Base-by-base conservation (phyloP, 2,888 invertebrate genomes). In the Epinotia brunnichana region DNA sequence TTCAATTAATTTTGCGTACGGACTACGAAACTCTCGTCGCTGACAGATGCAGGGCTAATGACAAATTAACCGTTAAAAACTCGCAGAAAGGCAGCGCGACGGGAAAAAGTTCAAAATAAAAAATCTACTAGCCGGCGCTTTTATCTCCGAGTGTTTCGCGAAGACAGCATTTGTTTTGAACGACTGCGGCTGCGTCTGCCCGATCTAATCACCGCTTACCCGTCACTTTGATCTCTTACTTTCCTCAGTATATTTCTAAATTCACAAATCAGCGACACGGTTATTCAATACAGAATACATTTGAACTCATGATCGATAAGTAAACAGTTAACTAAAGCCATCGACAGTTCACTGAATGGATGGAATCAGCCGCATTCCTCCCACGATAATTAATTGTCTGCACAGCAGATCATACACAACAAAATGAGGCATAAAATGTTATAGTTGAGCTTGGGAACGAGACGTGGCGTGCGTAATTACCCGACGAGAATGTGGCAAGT, bases 361-460 rank as follows among this genome's bases (percentile, higher is more conserved):
- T 83, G 86, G 85, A 83, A 88, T 87, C 87, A 85, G 85, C 84
- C 75, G 74, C 77, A 81, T 84, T 81, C 82, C 86, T 91, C 91
- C 86, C 91, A 91, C 90, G 89, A 89, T 88, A 90, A 91, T 91
- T 89, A 89, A 87, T 89, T 87, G 87, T 83, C 84, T 87, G 85
- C 88, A 86, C 88, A 86, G 87, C 89, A 91, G 91, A 91, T 91
- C 90, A 91, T 90, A 90, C 84, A 89, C 84, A 88, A 86, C 87
- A 85, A 90, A 90, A 91, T 90, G 88, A 90, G 89, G 90, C 89
- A 90, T 91, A 89, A 91, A 91, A 91, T 87, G 89, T 88, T 87
- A 90, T 85, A 89, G 86, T 83, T 79, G 84, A 84, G 87, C 89
- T 88, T 90, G 90, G 89, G 88, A 90, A 89, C 87, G 87, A 87